A percentile compares a stretch with the other conserved stretches of the same genome.
Evolutionary conservation across 2,888 invertebrate genomes (phyloP).

Genomic region (Zele albiditarsus): DNA sequence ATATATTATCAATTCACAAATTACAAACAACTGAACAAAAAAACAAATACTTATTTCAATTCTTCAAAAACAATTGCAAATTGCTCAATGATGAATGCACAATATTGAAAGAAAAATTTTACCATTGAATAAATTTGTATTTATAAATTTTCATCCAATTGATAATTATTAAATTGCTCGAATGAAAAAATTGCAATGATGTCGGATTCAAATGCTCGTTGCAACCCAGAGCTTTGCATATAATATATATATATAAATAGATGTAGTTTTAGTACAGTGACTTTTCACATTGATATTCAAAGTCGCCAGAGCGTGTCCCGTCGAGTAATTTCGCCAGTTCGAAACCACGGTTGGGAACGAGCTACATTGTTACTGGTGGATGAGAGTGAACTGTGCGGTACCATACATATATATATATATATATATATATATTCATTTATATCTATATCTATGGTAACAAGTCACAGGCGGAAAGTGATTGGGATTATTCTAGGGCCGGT

Average conservation of each 20-base stretch:
- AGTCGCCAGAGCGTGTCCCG: conserved; percentile 32
- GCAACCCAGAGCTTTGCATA: not conserved
- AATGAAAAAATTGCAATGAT: not conserved
- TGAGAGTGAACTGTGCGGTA: not conserved
- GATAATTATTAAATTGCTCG: not conserved
- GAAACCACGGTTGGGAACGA: conserved; percentile 33
- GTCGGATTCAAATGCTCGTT: not conserved
- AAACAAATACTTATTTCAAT: too few relatives aligned
- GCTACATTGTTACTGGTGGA: conserved; percentile 29
- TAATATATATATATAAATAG: not conserved
- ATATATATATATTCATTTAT: conserved; percentile 12
- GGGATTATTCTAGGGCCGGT: conserved; percentile 36
- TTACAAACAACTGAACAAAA: too few relatives aligned
- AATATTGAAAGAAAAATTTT: not conserved
- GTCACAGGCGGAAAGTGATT: conserved; percentile 41
- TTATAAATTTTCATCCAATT: not conserved
- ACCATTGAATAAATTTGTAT: not conserved
- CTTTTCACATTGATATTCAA: conserved; percentile 38
- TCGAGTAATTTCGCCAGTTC: conserved; percentile 39
- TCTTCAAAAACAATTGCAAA: too few relatives aligned
- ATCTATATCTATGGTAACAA: not conserved
- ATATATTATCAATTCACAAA: too few relatives aligned
- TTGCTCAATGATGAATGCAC: too few relatives aligned
- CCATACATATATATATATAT: not conserved
- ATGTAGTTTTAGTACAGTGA: conserved; percentile 27